These are phyloP conservation scores for Steinernema carpocapsae DNA, from an alignment of 2,888 invertebrate species.

Conservation along the genomic window DNA sequence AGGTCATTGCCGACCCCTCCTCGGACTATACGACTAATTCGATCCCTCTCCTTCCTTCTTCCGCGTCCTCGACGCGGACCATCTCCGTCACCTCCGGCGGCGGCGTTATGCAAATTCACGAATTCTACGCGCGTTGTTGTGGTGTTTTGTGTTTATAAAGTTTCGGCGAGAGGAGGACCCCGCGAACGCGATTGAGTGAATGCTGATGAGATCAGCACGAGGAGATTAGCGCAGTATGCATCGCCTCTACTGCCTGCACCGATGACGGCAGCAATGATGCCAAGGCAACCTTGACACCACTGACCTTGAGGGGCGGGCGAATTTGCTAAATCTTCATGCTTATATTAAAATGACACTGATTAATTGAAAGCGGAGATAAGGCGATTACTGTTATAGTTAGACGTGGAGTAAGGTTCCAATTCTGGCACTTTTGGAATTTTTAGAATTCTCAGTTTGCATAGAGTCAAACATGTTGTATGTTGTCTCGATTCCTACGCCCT, in stretches of 20 bases:
- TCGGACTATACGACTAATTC: slow-evolving; percentile 8
- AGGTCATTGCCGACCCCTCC: neutral
- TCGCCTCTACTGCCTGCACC: neutral
- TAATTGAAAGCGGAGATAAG: neutral
- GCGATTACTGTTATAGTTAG: too few species aligned
- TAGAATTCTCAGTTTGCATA: too few species aligned
- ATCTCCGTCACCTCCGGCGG: neutral
- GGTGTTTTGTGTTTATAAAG: slow-evolving; percentile 24
- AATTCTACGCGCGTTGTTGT: slow-evolving; percentile 16
- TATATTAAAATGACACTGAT: neutral
- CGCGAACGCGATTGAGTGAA: slow-evolving; percentile 1
- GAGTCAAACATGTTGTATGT: too few species aligned
- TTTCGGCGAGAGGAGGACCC: neutral
- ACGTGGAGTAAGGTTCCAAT: too few species aligned
- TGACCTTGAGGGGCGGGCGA: slow-evolving; percentile 16
- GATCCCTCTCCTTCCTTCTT: neutral
- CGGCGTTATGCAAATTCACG: slow-evolving; percentile 19
- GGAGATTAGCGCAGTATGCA: slow-evolving; percentile 31
- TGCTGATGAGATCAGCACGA: slow-evolving; percentile 26
- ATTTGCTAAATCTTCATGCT: slow-evolving; percentile 34
- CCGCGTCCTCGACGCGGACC: too few species aligned
- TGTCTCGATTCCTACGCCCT: too few species aligned
- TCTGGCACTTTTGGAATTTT: too few species aligned
- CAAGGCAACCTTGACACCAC: slow-evolving; percentile 28
- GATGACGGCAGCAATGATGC: neutral